phyloP scores from a whole-genome alignment of 2,797 vertebrate genomes.

The Odontamblyopus lacepedii region DNA sequence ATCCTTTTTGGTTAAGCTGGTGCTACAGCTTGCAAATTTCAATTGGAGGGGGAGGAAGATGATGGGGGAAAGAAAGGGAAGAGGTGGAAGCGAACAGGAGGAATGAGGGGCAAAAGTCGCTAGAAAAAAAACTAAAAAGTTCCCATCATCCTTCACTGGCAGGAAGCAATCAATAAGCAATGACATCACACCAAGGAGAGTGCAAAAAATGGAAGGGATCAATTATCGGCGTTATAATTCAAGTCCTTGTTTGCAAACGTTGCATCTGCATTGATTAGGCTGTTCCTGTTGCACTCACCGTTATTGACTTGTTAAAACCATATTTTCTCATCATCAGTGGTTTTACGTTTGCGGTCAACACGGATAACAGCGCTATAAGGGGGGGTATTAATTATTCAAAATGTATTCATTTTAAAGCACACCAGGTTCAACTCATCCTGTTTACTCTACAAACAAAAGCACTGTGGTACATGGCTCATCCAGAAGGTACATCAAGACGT shows the following conservation, averaged over 20 bases:
- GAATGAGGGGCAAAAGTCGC: constrained; percentile 85
- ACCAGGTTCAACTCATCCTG: constrained; percentile 63
- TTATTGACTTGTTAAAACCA: constrained; percentile 84
- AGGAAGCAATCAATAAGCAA: constrained; percentile 72
- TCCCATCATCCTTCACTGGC: constrained; percentile 70
- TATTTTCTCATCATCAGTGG: constrained; percentile 80
- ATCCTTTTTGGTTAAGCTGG: constrained; percentile 99
- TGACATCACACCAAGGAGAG: constrained; percentile 72
- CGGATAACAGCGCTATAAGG: constrained; percentile 67
- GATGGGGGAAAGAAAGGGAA: constrained; percentile 46
- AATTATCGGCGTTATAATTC: constrained; percentile 83
- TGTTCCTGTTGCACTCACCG: constrained; percentile 73
- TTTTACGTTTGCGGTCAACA: constrained; percentile 67
- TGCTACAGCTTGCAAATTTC: constrained; percentile 99
- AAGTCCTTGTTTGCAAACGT: constrained; percentile 82
- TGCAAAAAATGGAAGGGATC: constrained; percentile 67
- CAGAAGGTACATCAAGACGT: constrained; percentile 77
- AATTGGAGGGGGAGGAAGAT: constrained; percentile 81
- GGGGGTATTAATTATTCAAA: constrained; percentile 76
- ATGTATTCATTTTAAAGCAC: constrained; percentile 69
- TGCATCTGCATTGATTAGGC: constrained; percentile 79
- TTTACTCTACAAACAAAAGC: constrained; percentile 65
- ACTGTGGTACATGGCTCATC: constrained; percentile 55
- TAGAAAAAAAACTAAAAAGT: constrained; percentile 84
- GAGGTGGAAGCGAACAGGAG: constrained; percentile 22